These are phyloP conservation scores for Tragopan temminckii DNA, from an alignment of 2,797 vertebrate genomes.

Conservation along the genomic window DNA sequence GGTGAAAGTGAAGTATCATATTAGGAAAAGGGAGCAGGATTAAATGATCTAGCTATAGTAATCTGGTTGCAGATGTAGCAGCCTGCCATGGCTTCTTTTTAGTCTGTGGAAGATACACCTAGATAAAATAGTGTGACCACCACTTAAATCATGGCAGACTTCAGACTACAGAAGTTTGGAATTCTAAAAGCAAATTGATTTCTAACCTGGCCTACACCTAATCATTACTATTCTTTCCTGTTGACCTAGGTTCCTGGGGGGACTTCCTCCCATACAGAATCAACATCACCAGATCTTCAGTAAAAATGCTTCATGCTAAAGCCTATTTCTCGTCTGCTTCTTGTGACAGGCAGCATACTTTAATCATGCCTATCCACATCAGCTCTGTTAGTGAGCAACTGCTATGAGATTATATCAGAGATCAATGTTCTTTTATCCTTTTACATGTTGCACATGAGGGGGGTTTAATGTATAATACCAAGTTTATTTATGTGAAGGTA, in stretches of 20 bases:
- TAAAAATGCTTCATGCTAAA: not conserved
- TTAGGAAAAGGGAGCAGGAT: not conserved
- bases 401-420: not conserved
- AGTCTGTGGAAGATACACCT: not conserved
- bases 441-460: not conserved
- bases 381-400: not conserved
- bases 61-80: not conserved
- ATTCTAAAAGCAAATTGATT: not conserved
- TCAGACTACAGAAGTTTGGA: not conserved
- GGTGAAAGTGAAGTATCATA: fast-evolving
- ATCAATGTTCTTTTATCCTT: not conserved
- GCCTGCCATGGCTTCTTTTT: not conserved
- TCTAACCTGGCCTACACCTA: not conserved
- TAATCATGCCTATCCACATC: not conserved
- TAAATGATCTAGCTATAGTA: not conserved
- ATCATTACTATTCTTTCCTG: not conserved
- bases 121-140: not conserved
- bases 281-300: not conserved
- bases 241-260: not conserved
- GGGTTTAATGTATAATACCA: not conserved
- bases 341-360: not conserved
- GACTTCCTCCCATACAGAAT: not conserved
- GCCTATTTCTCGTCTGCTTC: not conserved
- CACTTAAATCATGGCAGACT: not conserved
- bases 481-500: not conserved